Conservation (phyloP, 2,797 vertebrate genomes). For the Heteromormyrus szaboi region DNA sequence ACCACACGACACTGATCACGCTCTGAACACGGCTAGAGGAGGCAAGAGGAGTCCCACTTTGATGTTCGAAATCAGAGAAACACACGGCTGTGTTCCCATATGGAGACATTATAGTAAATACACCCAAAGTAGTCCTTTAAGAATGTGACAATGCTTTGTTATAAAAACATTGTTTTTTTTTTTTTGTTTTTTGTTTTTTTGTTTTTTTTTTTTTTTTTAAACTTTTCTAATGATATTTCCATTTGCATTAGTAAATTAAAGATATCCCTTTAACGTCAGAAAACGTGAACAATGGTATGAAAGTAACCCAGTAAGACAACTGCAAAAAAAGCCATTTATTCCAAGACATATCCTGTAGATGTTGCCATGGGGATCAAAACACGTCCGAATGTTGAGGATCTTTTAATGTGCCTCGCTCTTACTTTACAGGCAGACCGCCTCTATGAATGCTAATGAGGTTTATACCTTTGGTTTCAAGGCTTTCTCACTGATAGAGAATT, state of each 20-base stretch:
- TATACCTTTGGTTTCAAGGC: slow-evolving; percentile 1
- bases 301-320: background rate
- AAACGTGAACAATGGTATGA: background rate
- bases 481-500: background rate
- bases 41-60: background rate
- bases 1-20: background rate
- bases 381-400: background rate
- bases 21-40: background rate
- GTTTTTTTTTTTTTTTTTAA: too few species aligned
- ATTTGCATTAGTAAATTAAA: background rate
- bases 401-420: slow-evolving; percentile 13
- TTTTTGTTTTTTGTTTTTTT: too few species aligned
- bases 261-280: background rate
- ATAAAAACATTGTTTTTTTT: background rate
- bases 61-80: background rate
- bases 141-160: background rate
- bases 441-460: slow-evolving; percentile 15
- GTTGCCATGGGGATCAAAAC: slow-evolving; percentile 20
- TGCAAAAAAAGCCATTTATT: background rate
- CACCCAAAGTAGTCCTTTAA: background rate
- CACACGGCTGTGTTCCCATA: background rate
- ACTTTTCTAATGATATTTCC: background rate
- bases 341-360: background rate
- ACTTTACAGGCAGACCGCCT: background rate
- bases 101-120: background rate